phyloP scores from a whole-genome alignment of 2,888 invertebrate genomes.

The Troilus luridus region DNA sequence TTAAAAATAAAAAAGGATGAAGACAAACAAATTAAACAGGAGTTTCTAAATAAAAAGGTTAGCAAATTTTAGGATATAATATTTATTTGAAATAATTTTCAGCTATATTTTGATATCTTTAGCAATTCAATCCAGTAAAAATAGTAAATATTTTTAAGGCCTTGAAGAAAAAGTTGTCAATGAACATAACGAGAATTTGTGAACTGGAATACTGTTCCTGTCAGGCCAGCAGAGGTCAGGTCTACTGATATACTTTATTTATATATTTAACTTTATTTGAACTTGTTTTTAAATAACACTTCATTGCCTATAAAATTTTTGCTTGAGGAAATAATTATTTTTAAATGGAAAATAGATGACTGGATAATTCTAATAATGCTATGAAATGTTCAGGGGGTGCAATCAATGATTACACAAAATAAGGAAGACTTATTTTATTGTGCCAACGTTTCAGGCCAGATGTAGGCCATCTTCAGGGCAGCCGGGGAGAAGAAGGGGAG shows the following conservation, averaged over 20 bases:
- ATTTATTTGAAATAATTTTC: constrained; percentile 10
- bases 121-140: constrained; percentile 12
- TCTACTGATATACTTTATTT: constrained; percentile 42
- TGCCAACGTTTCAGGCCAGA: no score
- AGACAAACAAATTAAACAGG: neutral
- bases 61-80: neutral
- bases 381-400: no score
- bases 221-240: constrained; percentile 6
- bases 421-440: no score
- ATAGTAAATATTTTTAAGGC: constrained; percentile 36
- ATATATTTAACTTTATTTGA: neutral
- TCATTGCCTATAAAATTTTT: neutral
- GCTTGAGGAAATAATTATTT: neutral
- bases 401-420: no score
- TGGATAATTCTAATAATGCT: no score
- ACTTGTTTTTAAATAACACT: neutral
- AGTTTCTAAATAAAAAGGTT: neutral
- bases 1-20: neutral
- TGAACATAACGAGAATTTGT: constrained; percentile 36
- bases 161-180: constrained; percentile 48
- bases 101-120: neutral
- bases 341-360: no score
- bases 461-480: no score
- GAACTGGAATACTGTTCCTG: constrained; percentile 42
- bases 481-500: no score